Base-by-base conservation (phyloP, 2,888 invertebrate species). In the Falcaria lacertinaria region DNA sequence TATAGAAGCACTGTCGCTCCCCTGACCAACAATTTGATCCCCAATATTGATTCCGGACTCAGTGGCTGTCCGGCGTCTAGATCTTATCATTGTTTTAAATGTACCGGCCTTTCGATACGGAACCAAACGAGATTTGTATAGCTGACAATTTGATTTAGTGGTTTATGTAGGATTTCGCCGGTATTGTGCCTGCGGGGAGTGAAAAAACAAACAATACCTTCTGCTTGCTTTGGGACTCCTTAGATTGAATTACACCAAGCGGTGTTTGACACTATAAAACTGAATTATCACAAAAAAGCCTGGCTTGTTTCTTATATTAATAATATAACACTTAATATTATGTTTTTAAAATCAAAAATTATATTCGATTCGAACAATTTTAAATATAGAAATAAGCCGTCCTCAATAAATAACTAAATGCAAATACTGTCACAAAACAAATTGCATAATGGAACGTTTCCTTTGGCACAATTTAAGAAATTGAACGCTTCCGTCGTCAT, bases 61-160 rank as follows among this genome's bases (percentile, higher is more conserved):
- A 74, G 59, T 48, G 60, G 58, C 60, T 55, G 60, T 55, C 52
- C 56, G 60, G 60, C 54, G 57, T 60, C 62, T 54, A 48, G 76
- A 79, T 80, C 70, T 72, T 83, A 83, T 86, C 85, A 80, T 81
- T 81, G 80, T 80, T 81, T 81, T 79, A 79, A 82, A 81, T 74
- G 78, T 64, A 60, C 62, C 34, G 33, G 34, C 43, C 62, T 57
- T 64, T 53, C 52, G 57, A 52, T 57, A 54, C 54, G 50, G 49
- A 36, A 44, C 42, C 48, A 52, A 53, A 50, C 48, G 53, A 56
- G 42, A 48, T 50, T 52, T 51, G 50, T 52, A 48, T 48, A 60
- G 65, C 55, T 54, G 65, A 66, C 53, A 61, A 66, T 69, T 68
- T 64, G 68, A 66, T 72, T 64, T 64, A 60, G 54, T 59, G 62